phyloP scores from a whole-genome alignment of 2,888 invertebrate genomes.

The Pristionchus mayeri region DNA sequence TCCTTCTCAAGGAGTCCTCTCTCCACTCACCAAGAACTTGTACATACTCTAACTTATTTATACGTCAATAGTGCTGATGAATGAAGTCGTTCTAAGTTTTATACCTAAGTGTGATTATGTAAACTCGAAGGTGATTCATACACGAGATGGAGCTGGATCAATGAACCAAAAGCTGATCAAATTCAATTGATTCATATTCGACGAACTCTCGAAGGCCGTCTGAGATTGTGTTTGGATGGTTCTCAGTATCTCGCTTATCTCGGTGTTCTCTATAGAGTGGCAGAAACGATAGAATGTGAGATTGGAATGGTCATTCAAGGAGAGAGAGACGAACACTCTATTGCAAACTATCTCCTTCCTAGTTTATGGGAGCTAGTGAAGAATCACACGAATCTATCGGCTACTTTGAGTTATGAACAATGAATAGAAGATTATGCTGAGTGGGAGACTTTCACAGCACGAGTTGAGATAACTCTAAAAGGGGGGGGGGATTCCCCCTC shows the following conservation, averaged over 20 bases:
- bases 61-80: neutral
- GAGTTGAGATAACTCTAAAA: neutral
- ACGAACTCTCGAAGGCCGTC: slow-evolving; percentile 21
- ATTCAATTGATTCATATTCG: neutral
- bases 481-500: neutral
- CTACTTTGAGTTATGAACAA: neutral
- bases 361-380: neutral
- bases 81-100: neutral
- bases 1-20: slow-evolving; percentile 25
- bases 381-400: neutral
- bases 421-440: neutral
- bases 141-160: no score
- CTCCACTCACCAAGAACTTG: neutral
- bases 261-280: neutral
- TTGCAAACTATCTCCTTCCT: neutral
- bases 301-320: slow-evolving; percentile 1
- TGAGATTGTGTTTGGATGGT: neutral
- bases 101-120: neutral
- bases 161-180: no score
- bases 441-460: neutral
- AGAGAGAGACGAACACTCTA: neutral
- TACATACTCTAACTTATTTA: neutral
- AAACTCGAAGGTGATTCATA: neutral
- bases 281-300: neutral
- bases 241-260: neutral